These are phyloP conservation scores for Xestia ashworthii DNA, from an alignment of 2,888 invertebrate species.

Conservation along the genomic window DNA sequence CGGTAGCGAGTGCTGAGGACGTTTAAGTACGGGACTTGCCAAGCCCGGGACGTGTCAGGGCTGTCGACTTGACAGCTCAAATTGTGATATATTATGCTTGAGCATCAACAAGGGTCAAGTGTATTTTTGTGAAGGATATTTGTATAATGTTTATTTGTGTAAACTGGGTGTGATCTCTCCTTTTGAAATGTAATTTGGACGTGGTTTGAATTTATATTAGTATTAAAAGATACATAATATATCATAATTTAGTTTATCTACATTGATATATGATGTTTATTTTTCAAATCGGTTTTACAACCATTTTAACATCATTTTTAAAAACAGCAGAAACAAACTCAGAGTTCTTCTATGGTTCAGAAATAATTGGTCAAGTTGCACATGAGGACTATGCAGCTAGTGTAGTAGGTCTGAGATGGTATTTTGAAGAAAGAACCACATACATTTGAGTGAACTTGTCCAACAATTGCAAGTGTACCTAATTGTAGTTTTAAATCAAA, in stretches of 20 bases:
- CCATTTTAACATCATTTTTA: background rate
- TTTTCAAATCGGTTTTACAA: background rate
- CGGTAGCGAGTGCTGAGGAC: conserved; percentile 67
- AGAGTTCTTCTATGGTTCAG: background rate
- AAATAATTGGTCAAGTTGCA: background rate
- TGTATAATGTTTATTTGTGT: conserved; percentile 36
- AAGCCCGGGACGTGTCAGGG: conserved; percentile 65
- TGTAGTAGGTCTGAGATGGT: background rate
- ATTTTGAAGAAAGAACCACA: background rate
- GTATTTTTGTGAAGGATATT: conserved; percentile 58
- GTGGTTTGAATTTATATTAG: conserved; percentile 18
- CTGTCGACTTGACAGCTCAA: conserved; percentile 64
- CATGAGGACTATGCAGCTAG: background rate
- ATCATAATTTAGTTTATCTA: background rate
- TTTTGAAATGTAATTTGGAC: conserved; percentile 28
- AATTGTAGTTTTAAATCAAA: conserved; percentile 1
- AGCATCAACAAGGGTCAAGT: conserved; percentile 63
- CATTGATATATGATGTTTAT: background rate
- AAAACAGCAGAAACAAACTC: background rate
- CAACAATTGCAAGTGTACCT: background rate
- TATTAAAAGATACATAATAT: background rate
- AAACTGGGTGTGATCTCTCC: conserved; percentile 8
- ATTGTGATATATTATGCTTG: conserved; percentile 64
- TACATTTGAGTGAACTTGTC: background rate
- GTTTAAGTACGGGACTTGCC: conserved; percentile 71